Evolutionary conservation across 2,888 invertebrate species (phyloP).

Genomic region (Mimumesa dahlbomi): DNA sequence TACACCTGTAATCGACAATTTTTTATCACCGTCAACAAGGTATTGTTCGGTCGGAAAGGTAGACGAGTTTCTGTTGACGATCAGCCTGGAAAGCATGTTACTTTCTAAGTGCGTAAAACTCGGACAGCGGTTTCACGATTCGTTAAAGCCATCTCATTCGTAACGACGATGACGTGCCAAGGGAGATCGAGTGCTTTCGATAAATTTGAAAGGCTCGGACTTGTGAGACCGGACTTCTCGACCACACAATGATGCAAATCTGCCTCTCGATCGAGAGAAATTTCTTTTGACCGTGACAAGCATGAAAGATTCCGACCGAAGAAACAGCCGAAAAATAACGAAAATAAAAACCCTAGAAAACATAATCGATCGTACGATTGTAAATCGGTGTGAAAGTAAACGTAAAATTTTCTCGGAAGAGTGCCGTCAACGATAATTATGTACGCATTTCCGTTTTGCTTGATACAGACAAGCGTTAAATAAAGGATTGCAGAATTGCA

Average conservation of each 20-base stretch:
- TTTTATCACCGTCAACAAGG: too few relatives aligned
- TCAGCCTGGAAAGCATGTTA: slow-evolving; percentile 68
- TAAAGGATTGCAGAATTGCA: not conserved
- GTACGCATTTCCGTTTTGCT: too few relatives aligned
- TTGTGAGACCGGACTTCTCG: slow-evolving; percentile 36
- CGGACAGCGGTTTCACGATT: slow-evolving; percentile 61
- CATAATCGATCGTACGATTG: too few relatives aligned
- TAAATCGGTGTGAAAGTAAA: too few relatives aligned
- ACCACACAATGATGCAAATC: slow-evolving; percentile 1
- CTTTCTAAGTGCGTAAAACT: slow-evolving; percentile 68
- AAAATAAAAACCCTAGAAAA: not conserved
- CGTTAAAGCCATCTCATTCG: slow-evolving; percentile 52
- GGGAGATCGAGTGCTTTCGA: slow-evolving; percentile 50
- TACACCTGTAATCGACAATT: too few relatives aligned
- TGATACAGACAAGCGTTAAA: not conserved
- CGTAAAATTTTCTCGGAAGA: too few relatives aligned
- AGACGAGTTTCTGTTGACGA: slow-evolving; percentile 20
- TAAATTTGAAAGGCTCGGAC: slow-evolving; percentile 49
- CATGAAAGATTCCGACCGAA: not conserved
- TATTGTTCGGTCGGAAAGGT: too few relatives aligned
- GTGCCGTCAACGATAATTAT: too few relatives aligned
- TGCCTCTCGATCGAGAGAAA: slow-evolving; percentile 22
- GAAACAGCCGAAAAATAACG: slow-evolving; percentile 18
- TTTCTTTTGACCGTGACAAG: slow-evolving; percentile 5
- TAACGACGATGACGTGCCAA: slow-evolving; percentile 50